Percentiles rank a stretch among this genome's conserved stretches.
Evolutionary conservation across 2,888 invertebrate genomes (phyloP).

Genomic region (Loripinus fragilis): DNA sequence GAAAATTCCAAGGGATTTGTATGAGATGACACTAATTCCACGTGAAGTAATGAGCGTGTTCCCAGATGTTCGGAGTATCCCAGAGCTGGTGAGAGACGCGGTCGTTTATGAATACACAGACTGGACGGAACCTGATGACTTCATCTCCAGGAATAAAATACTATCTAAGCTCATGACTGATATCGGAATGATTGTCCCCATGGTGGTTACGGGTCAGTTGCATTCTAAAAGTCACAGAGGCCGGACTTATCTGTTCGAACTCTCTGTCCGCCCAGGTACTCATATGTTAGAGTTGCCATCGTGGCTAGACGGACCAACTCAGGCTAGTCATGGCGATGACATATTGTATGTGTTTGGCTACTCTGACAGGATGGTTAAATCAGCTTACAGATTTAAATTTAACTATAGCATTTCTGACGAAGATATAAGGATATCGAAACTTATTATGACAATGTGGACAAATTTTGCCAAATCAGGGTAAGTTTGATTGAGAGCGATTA

Average conservation of each 20-base stretch:
- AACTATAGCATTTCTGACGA: not conserved
- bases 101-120: conserved; percentile 3
- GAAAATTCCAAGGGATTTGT: not conserved
- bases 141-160: not conserved
- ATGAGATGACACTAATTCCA: not conserved
- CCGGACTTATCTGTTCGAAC: not conserved
- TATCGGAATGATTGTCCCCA: not conserved
- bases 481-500: no score
- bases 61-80: not conserved
- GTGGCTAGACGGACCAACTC: not conserved
- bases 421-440: not conserved
- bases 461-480: conserved; percentile 16
- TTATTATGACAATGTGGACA: conserved; percentile 7
- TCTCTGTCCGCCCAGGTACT: not conserved
- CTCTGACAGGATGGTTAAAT: not conserved
- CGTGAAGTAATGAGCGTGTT: not conserved
- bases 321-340: conserved; percentile 3
- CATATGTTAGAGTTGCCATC: not conserved
- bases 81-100: not conserved
- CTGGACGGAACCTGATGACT: conserved; percentile 3
- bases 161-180: not conserved
- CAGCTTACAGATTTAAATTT: not conserved
- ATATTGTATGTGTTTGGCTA: not conserved
- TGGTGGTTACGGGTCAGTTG: not conserved
- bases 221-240: not conserved